phyloP scores from a whole-genome alignment of 2,888 invertebrate genomes.

The Drosophila algonquin region DNA sequence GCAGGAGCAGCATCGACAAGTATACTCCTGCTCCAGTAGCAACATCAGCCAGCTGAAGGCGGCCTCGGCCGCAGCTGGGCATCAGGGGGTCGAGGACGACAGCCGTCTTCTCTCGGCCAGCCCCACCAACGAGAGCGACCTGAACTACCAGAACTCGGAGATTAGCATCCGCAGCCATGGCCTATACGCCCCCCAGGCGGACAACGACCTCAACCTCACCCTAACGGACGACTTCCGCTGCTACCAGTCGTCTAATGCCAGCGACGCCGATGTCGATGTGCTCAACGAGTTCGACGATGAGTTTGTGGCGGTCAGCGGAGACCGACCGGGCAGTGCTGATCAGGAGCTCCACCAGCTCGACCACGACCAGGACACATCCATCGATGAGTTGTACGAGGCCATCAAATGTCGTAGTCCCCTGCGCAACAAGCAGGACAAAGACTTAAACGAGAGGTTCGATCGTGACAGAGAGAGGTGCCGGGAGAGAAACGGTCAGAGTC shows the following conservation, averaged over 20 bases:
- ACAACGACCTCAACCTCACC: constrained; percentile 85
- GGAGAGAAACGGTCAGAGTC: constrained; percentile 42
- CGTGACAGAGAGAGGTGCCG: constrained; percentile 10
- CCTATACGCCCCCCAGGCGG: constrained; percentile 87
- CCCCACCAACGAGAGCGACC: constrained; percentile 86
- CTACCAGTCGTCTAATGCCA: constrained; percentile 84
- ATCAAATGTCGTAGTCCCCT: constrained; percentile 84
- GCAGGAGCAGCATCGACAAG: constrained; percentile 51
- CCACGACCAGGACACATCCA: constrained; percentile 73
- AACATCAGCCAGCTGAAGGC: constrained; percentile 52
- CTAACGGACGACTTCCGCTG: constrained; percentile 83
- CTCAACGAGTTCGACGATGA: constrained; percentile 83
- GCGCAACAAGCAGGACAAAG: constrained; percentile 33
- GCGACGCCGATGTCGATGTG: constrained; percentile 81
- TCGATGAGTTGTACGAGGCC: constrained; percentile 89
- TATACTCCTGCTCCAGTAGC: constrained; percentile 63
- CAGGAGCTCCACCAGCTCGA: constrained; percentile 54
- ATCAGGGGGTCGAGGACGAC: constrained; percentile 33
- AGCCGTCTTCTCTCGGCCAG: constrained; percentile 75
- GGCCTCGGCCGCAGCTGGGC: background rate
- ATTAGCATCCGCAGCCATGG: constrained; percentile 88
- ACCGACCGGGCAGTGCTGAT: constrained; percentile 60
- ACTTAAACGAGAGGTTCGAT: constrained; percentile 24
- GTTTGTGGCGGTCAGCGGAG: constrained; percentile 51
- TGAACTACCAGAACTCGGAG: constrained; percentile 88